Conservation (phyloP, 1,140 invertebrate species). For the Yoshiicerus persimilis region DNA sequence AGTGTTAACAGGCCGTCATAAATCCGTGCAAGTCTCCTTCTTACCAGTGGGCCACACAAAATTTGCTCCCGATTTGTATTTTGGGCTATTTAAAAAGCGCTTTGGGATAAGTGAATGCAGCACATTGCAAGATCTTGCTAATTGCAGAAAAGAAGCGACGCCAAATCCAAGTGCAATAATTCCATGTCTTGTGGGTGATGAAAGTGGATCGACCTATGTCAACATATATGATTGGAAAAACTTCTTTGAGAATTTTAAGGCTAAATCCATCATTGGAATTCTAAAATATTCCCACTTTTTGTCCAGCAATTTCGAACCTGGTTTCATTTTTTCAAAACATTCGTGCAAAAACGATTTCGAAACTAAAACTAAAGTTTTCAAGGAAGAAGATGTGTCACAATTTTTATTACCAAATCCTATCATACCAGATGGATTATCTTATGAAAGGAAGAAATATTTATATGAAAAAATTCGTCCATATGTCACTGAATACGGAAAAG, state of each 20-base stretch:
- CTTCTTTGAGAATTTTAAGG: neutral
- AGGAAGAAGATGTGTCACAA: too few relatives aligned
- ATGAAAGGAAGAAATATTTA: neutral
- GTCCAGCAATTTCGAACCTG: neutral
- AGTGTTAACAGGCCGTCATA: neutral
- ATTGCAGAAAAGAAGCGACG: neutral
- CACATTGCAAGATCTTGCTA: neutral
- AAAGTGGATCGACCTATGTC: neutral
- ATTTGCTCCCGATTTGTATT: conserved; percentile 25
- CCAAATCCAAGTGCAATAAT: neutral
- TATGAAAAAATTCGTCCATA: neutral
- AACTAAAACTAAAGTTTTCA: too few relatives aligned
- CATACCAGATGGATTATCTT: neutral
- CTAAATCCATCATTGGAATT: neutral
- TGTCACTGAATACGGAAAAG: neutral
- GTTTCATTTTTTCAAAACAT: neutral
- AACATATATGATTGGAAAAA: neutral
- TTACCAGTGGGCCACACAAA: conserved; percentile 25
- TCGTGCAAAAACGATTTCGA: neutral
- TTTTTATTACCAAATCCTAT: neutral
- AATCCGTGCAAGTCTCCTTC: neutral
- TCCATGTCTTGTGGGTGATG: neutral
- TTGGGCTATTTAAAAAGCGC: neutral
- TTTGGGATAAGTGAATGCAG: neutral
- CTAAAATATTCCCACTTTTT: neutral